Evolutionary conservation across 2,888 invertebrate species (phyloP).

Genomic region (Tipula helvola): DNA sequence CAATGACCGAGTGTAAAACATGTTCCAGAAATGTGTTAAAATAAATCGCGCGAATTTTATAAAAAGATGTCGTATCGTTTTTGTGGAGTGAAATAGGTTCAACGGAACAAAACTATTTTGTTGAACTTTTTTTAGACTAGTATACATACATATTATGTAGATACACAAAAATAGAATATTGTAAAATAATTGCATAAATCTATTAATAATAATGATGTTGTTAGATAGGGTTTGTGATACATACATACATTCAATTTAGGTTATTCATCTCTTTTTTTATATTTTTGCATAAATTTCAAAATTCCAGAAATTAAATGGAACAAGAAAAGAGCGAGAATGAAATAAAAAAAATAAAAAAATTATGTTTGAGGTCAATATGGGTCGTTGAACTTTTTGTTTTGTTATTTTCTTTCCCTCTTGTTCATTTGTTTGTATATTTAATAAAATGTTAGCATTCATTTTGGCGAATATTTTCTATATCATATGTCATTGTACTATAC

Average conservation of each 20-base stretch:
- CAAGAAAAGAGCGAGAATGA: neutral
- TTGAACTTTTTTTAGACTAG: neutral
- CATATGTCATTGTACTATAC: conserved; percentile 21
- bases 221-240: neutral
- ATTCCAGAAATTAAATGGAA: conserved; percentile 9
- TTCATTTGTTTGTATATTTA: conserved; percentile 14
- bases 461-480: neutral
- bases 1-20: neutral
- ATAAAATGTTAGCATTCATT: conserved; percentile 6
- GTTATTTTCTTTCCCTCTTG: neutral
- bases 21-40: neutral
- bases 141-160: too few species aligned
- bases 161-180: neutral
- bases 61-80: neutral
- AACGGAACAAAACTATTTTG: neutral
- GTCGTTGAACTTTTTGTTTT: neutral
- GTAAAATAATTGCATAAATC: neutral
- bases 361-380: neutral
- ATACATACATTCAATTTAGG: neutral
- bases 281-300: neutral
- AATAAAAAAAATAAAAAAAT: neutral
- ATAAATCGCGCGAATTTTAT: neutral
- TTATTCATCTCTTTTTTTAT: neutral
- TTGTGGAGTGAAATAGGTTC: neutral
- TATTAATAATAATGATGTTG: neutral